phyloP scores from a whole-genome alignment of 1,140 invertebrate species.

The Muscidifurax raptorellus region DNA sequence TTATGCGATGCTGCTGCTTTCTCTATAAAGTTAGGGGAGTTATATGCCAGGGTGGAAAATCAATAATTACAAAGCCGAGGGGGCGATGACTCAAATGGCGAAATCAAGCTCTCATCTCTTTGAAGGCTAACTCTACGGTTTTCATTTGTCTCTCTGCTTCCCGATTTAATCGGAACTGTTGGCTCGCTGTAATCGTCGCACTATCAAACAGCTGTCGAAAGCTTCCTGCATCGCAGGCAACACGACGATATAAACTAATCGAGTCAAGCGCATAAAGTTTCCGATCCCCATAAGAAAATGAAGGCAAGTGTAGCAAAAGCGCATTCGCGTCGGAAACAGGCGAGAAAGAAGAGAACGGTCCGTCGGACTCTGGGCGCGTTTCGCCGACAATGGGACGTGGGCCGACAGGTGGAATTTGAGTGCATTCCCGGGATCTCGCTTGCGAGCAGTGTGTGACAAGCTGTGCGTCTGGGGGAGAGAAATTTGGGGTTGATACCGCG shows the following conservation, averaged over 20 bases:
- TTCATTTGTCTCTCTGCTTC: constrained; percentile 18
- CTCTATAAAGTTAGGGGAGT: constrained; percentile 74
- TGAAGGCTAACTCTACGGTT: background rate
- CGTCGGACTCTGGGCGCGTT: background rate
- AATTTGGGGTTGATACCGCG: constrained; percentile 75
- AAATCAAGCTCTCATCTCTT: constrained; percentile 72
- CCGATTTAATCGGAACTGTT: background rate
- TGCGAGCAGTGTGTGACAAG: constrained; percentile 69
- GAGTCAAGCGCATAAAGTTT: too few species aligned
- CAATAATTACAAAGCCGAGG: constrained; percentile 75
- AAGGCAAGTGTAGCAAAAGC: background rate
- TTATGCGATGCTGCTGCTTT: constrained; percentile 59
- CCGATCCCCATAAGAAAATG: too few species aligned
- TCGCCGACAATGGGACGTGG: background rate
- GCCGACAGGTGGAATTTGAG: constrained; percentile 71
- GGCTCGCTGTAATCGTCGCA: too few species aligned
- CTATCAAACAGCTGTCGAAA: too few species aligned
- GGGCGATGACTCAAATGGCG: constrained; percentile 75
- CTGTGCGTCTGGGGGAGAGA: constrained; percentile 66
- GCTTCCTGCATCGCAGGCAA: too few species aligned
- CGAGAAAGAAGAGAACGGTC: constrained; percentile 16
- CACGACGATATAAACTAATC: too few species aligned
- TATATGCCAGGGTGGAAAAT: constrained; percentile 71
- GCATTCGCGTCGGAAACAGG: too few species aligned
- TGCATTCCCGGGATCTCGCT: constrained; percentile 71